These are phyloP conservation scores for Crossocerus cetratus DNA, from an alignment of 2,888 invertebrate species.

Conservation along the genomic window DNA sequence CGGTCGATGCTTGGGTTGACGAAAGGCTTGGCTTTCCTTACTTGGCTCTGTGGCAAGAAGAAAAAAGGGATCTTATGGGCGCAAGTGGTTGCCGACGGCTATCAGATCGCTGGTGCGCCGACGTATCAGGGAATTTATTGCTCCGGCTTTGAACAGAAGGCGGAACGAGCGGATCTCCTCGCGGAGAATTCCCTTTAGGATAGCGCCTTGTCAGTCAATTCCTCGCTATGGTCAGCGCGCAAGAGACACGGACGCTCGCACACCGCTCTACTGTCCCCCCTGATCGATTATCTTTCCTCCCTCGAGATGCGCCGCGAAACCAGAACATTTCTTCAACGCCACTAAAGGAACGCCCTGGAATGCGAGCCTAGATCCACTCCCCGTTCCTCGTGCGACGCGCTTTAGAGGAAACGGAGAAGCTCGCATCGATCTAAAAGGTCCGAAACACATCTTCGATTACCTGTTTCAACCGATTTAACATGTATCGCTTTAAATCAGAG, in stretches of 20 bases:
- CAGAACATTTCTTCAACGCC: slow-evolving; percentile 23
- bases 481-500: too few species aligned
- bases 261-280: slow-evolving; percentile 33
- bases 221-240: slow-evolving; percentile 56
- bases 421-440: too few species aligned
- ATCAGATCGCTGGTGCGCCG: slow-evolving; percentile 54
- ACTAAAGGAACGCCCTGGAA: slow-evolving; percentile 14
- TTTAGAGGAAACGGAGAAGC: too few species aligned
- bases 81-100: slow-evolving; percentile 48
- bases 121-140: slow-evolving; percentile 61
- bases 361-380: slow-evolving; percentile 23
- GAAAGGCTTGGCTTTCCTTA: slow-evolving; percentile 42
- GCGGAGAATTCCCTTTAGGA: slow-evolving; percentile 52
- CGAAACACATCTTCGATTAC: too few species aligned
- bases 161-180: slow-evolving; percentile 37
- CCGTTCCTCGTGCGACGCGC: not conserved
- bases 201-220: slow-evolving; percentile 61
- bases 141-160: slow-evolving; percentile 41
- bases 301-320: slow-evolving; percentile 30
- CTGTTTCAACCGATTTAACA: too few species aligned
- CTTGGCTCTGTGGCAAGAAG: slow-evolving; percentile 36
- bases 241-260: too few species aligned
- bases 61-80: slow-evolving; percentile 41
- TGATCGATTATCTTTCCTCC: slow-evolving; percentile 51
- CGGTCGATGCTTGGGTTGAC: too few species aligned